Base-by-base conservation (phyloP, 2,113 vertebrate genomes). In the Rana temporaria region DNA sequence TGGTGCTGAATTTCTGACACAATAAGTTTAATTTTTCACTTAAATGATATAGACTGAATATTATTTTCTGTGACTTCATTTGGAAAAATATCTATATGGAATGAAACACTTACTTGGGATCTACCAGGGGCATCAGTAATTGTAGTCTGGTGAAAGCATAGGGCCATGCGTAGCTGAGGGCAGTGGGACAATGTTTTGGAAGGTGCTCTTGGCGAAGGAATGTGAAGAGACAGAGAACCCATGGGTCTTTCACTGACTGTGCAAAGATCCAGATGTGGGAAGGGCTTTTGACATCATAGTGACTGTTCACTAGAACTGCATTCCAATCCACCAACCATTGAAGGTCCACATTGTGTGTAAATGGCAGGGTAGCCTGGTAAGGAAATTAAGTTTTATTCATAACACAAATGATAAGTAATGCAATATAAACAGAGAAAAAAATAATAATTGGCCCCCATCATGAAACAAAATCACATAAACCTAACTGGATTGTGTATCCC, bases 211-310 rank as follows among this genome's bases (percentile, higher is more conserved):
- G 98, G 8, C 96, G 93, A 64, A 99, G 93, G 86, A 99, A 99
- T 87, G 96, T 99, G 92, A 98, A 98, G 20, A 99, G 96, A 86
- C 97, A 99, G 65, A 99, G 96, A 85, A 99, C 95, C 98, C 98
- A 99, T 0, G 98, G 98, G 88, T 99, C 98, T 89, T 97, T 98
- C 82, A 98, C 90, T 0, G 97, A 98, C 87, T 98, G 98, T 71
- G 98, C 96, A 20, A 99, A 99, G 90, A 99, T 98, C 98, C 98
- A 99, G 64, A 99, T 97, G 2, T 99, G 97, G 84, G 97, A 99
- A 62, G 98, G 97, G 85, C 98, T 99, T 93, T 97, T 98, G 72
- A 99, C 97, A 17, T 99, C 98, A 0, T 99, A 99, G 78, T 96
- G 95, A 86, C 98, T 99, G 84, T 97, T 99, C 67, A 99, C 96